Conservation (phyloP, 2,113 vertebrate genomes). For the Ellobius talpinus region DNA sequence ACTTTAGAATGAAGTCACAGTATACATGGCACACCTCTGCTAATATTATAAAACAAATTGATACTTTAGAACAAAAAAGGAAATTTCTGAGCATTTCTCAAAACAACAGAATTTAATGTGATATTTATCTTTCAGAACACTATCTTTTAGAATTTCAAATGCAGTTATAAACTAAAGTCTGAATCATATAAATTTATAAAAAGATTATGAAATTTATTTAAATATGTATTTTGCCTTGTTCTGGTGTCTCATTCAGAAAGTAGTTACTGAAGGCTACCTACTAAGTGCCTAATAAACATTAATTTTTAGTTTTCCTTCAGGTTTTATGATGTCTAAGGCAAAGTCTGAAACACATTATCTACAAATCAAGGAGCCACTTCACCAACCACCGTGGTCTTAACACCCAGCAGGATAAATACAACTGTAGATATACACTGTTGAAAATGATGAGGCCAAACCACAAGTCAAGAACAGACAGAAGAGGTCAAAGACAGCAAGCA, state of each 20-base stretch:
- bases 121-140: conserved; percentile 34
- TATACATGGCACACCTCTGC: background rate
- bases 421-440: background rate
- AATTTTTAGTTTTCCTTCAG: conserved; percentile 24
- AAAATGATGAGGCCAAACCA: background rate
- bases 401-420: conserved; percentile 48
- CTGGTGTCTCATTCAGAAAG: background rate
- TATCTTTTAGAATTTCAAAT: conserved; percentile 18
- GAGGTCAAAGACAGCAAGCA: background rate
- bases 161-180: background rate
- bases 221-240: conserved; percentile 48
- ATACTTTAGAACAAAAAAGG: background rate
- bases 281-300: background rate
- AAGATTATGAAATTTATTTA: conserved; percentile 48
- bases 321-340: background rate
- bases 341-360: conserved; percentile 57
- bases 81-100: conserved; percentile 47
- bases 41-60: background rate
- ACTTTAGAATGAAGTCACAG: conserved; percentile 14
- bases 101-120: conserved; percentile 24
- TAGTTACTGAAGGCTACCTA: background rate
- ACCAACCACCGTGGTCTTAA: conserved; percentile 36
- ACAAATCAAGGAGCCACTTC: conserved; percentile 58
- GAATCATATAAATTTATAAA: conserved; percentile 61
- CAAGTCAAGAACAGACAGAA: background rate